Evolutionary conservation across 2,113 vertebrate species (phyloP).

Genomic region (Aphyosemion australe): DNA sequence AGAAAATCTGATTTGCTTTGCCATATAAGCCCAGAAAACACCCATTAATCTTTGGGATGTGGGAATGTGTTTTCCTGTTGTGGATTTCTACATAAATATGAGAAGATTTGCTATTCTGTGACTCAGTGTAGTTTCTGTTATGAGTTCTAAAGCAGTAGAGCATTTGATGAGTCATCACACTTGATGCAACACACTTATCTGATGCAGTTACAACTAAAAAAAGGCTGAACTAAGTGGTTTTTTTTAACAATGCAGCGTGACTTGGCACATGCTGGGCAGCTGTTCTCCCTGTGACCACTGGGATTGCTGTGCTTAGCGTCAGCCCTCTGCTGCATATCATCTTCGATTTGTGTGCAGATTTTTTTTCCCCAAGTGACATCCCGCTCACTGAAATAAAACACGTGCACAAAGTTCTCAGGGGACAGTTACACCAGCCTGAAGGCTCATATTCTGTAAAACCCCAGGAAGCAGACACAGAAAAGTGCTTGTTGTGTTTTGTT

Average conservation of each 20-base stretch:
- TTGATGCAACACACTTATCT: slow-evolving; percentile 24
- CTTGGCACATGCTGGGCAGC: slow-evolving; percentile 46
- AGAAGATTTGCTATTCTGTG: background rate
- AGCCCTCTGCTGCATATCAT: slow-evolving; percentile 43
- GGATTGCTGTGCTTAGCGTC: slow-evolving; percentile 39
- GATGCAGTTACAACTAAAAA: slow-evolving; percentile 18
- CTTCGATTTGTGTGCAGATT: slow-evolving; percentile 51
- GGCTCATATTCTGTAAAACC: slow-evolving; percentile 56
- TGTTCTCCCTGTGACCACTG: slow-evolving; percentile 35
- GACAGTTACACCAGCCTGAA: slow-evolving; percentile 51
- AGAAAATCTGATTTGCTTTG: background rate
- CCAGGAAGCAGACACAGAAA: slow-evolving; percentile 39
- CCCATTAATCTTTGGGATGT: background rate
- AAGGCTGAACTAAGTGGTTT: slow-evolving; percentile 22
- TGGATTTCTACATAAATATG: background rate
- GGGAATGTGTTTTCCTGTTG: background rate
- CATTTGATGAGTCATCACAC: slow-evolving; percentile 33
- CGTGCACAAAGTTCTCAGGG: slow-evolving; percentile 32
- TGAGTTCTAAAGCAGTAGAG: background rate
- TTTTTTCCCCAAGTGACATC: slow-evolving; percentile 32
- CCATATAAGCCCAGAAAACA: background rate
- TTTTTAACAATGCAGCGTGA: slow-evolving; percentile 49
- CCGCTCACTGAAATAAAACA: slow-evolving; percentile 12
- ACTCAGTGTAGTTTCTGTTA: slow-evolving; percentile 6
- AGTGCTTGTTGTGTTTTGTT: slow-evolving; percentile 55